Percentiles rank a stretch among this genome's conserved stretches.
Conservation (phyloP, 2,888 invertebrate species). For the Hypercompe scribonia region DNA sequence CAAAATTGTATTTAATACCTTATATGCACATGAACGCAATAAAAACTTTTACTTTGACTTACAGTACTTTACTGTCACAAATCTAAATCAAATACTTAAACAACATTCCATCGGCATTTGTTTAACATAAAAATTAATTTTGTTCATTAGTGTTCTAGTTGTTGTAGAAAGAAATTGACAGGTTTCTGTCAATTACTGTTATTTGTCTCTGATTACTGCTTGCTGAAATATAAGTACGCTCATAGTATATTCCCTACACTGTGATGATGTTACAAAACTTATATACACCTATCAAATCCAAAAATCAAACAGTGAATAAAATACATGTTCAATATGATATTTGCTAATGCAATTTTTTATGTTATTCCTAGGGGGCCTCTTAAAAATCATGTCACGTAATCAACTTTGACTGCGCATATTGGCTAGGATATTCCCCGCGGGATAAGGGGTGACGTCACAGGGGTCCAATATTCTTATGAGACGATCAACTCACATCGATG, state of each 20-base stretch:
- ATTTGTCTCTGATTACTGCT: not conserved
- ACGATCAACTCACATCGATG: conserved; percentile 7
- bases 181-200: not conserved
- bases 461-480: conserved; percentile 58
- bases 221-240: not conserved
- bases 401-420: conserved; percentile 72
- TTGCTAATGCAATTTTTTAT: conserved; percentile 43
- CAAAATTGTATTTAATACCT: too few species aligned
- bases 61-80: too few species aligned
- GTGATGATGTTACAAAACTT: not conserved
- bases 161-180: not conserved
- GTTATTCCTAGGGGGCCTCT: conserved; percentile 52
- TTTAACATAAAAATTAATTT: not conserved
- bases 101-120: not conserved
- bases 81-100: not conserved
- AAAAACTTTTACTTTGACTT: too few species aligned
- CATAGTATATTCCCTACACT: not conserved
- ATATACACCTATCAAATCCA: not conserved
- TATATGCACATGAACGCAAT: too few species aligned
- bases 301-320: conserved; percentile 19
- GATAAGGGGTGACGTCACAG: conserved; percentile 47
- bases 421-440: conserved; percentile 59
- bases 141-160: not conserved
- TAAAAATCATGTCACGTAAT: conserved; percentile 74
- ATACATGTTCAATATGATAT: conserved; percentile 33